phyloP scores from a whole-genome alignment of 2,113 vertebrate genomes.

The Argyrosomus japonicus region DNA sequence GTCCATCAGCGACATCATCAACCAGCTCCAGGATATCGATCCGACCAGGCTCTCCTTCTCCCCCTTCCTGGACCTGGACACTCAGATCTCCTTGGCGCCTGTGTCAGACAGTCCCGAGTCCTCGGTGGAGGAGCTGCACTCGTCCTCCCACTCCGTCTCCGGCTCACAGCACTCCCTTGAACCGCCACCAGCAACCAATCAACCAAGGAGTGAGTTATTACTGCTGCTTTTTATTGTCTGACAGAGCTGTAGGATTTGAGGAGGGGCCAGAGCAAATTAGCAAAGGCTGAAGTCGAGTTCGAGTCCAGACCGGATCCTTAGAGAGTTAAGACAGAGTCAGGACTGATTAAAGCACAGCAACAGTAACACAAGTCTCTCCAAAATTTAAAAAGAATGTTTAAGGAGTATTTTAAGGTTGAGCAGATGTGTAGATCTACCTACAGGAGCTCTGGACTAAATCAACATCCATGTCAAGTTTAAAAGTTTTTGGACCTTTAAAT shows the following conservation, averaged over 20 bases:
- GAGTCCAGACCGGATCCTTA: conserved; percentile 21
- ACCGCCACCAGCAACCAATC: conserved; percentile 47
- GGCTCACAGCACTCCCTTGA: conserved; percentile 81
- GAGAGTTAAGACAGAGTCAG: conserved; percentile 17
- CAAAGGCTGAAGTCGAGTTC: neutral
- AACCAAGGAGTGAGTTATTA: conserved; percentile 71
- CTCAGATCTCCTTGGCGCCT: conserved; percentile 85
- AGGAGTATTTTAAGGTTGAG: neutral
- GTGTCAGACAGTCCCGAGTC: conserved; percentile 87
- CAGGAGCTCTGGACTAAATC: conserved; percentile 1
- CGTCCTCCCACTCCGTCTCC: conserved; percentile 78
- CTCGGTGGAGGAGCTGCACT: conserved; percentile 84
- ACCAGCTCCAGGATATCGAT: conserved; percentile 86
- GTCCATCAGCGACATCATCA: conserved; percentile 85
- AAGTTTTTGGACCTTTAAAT: neutral
- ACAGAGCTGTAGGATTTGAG: conserved; percentile 32
- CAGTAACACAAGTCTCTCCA: neutral
- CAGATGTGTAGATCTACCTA: conserved; percentile 3
- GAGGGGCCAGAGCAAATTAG: conserved; percentile 39
- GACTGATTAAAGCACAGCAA: conserved; percentile 15
- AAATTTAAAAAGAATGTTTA: neutral
- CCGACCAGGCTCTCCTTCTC: conserved; percentile 85
- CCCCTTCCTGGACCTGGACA: conserved; percentile 86
- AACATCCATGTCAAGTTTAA: neutral
- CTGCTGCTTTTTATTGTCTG: conserved; percentile 24